Percentiles rank a stretch among this genome's conserved stretches.
Evolutionary conservation across 2,888 invertebrate species (phyloP).

Genomic region (Nematopogon swammerdamellus): DNA sequence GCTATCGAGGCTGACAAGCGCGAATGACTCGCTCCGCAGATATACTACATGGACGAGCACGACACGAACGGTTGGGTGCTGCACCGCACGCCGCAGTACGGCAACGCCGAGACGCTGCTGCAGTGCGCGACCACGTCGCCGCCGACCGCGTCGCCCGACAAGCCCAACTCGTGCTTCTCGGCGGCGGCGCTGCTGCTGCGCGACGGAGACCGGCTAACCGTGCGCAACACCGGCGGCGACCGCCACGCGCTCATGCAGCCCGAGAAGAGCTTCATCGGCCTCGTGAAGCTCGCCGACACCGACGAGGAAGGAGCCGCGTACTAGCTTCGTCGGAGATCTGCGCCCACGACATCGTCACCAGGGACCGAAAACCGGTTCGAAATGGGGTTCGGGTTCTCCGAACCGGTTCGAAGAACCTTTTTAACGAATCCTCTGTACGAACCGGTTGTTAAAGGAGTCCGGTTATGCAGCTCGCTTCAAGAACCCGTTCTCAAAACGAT

Average conservation of each 20-base stretch:
- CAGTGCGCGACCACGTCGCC: conserved; percentile 73
- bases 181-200: conserved; percentile 62
- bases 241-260: conserved; percentile 67
- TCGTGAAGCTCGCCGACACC: conserved; percentile 68
- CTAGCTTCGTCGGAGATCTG: too few relatives aligned
- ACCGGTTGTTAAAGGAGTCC: too few relatives aligned
- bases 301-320: conserved; percentile 19
- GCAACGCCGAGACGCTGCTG: conserved; percentile 57
- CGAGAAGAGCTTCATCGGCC: conserved; percentile 80
- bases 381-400: too few relatives aligned
- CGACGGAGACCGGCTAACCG: conserved; percentile 62
- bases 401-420: too few relatives aligned
- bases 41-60: conserved; percentile 75
- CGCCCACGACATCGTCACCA: too few relatives aligned
- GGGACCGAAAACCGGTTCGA: too few relatives aligned
- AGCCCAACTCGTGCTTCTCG: conserved; percentile 73
- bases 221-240: conserved; percentile 67
- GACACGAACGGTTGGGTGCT: conserved; percentile 74
- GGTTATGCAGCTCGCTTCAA: too few relatives aligned
- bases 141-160: conserved; percentile 45
- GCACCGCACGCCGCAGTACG: conserved; percentile 51
- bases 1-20: too few relatives aligned
- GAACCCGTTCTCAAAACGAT: too few relatives aligned
- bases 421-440: too few relatives aligned
- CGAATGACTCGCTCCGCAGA: conserved; percentile 36